A percentile compares a stretch with the other conserved stretches of the same genome.
These are phyloP conservation scores for silkworm (Bombyx mori) DNA, from an alignment of 1,140 invertebrate species.

Conservation along the genomic window DNA sequence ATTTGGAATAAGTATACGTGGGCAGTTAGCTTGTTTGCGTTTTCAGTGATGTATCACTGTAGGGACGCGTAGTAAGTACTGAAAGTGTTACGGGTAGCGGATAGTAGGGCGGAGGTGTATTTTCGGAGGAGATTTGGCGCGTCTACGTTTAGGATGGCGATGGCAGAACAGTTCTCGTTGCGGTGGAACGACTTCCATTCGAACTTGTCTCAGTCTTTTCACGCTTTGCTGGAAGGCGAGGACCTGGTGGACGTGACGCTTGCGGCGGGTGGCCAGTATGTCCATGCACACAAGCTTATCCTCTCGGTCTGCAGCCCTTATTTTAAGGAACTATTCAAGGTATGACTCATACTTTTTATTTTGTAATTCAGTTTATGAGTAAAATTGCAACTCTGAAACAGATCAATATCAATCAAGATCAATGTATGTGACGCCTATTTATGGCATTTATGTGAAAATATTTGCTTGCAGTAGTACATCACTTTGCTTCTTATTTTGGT, in stretches of 20 bases:
- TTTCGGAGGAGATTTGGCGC: conserved; percentile 20
- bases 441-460: too few species aligned
- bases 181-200: conserved; percentile 89
- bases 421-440: too few species aligned
- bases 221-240: conserved; percentile 76
- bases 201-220: conserved; percentile 80
- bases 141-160: conserved; percentile 49
- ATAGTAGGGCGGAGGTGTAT: conserved; percentile 12
- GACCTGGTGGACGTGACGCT: conserved; percentile 83
- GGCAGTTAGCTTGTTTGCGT: conserved; percentile 23
- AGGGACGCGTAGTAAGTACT: conserved; percentile 56
- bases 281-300: conserved; percentile 81
- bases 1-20: conserved; percentile 25
- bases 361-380: background rate
- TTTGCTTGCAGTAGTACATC: too few species aligned
- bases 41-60: conserved; percentile 60
- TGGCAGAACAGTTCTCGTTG: conserved; percentile 82
- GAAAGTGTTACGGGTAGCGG: conserved; percentile 35
- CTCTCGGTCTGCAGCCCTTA: conserved; percentile 81
- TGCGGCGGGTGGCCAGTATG: conserved; percentile 77
- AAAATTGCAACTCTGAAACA: too few species aligned
- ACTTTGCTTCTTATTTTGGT: too few species aligned
- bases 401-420: too few species aligned
- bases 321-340: conserved; percentile 81
- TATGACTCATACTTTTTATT: conserved; percentile 58